Evolutionary conservation across 2,797 vertebrate species (phyloP).

Genomic region (Peromyscus melanophrys): DNA sequence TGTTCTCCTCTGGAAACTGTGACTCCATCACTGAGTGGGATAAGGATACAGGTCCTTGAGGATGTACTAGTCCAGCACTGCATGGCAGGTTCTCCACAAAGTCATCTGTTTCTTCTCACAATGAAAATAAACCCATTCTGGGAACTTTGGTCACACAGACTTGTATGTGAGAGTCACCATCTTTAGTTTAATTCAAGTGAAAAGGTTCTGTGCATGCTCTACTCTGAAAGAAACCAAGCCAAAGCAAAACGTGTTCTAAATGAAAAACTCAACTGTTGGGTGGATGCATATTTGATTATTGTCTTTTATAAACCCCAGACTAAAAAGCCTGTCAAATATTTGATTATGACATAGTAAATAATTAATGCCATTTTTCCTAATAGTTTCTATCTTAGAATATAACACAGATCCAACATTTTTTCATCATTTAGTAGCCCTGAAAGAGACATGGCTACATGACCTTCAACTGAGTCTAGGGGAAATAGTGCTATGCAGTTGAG

Average conservation of each 20-base stretch:
- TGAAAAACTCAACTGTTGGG: background rate
- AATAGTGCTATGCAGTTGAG: background rate
- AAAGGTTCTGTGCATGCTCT: background rate
- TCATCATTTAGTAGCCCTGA: background rate
- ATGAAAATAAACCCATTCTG: background rate
- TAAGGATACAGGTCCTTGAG: background rate
- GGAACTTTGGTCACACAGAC: background rate
- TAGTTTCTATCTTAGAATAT: constrained; percentile 14
- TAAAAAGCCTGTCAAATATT: background rate
- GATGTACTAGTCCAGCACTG: background rate
- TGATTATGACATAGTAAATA: background rate
- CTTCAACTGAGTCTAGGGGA: background rate
- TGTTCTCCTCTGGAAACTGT: background rate
- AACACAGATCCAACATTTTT: background rate
- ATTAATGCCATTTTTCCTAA: background rate
- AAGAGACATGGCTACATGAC: background rate
- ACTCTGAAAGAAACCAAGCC: background rate
- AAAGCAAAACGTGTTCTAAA: constrained; percentile 5
- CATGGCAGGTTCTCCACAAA: background rate
- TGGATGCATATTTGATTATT: background rate
- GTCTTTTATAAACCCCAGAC: background rate
- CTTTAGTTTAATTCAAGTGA: background rate
- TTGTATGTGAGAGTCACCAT: background rate
- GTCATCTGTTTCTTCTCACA: background rate
- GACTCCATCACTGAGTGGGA: background rate